Base-by-base conservation (phyloP, 2,797 vertebrate species). In the Psittacula echo region DNA sequence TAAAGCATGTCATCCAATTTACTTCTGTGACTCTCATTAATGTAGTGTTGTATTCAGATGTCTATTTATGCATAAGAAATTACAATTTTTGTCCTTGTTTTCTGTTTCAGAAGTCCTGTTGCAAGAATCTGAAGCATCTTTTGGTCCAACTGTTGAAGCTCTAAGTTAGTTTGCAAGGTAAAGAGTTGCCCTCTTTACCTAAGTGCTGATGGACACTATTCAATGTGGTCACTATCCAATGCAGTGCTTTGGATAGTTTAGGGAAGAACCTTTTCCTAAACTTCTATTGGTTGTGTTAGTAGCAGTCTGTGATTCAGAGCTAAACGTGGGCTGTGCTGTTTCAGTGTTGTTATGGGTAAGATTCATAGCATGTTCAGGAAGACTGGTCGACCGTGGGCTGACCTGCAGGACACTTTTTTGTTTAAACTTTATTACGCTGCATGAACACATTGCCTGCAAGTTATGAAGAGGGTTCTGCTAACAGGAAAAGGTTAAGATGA, bases 221-320 rank as follows among this genome's bases (percentile, higher is more conserved):
- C 14, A 24, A 24, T 37, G 56, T 24, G 21, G 37, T n/a, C 13
- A 3, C 9, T 44, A 1, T 14, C 23, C 15, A 26, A 0, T 5
- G 21, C 44, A 27, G 20, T 6, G n/a, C 20, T 39, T 39, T 71
- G 58, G 47, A 27, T 39, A 39, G n/a, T 60, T 11, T 30, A 37
- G 30, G 62, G 11, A 45, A 81, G 17, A 3, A 19, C 6, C 30
- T 42, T 84, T 87, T 24, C 32, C 21, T 14, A 0, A 13, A 2
- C 13, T 50, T 9, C 23, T 53, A 5, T 10, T 73, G 51, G 14
- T 30, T 70, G 51, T 2, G 0, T 26, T 41, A 20, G 47, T 23
- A 30, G 24, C n/a, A 62, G 11, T 32, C 39, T 48, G 41, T 61
- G 72, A 61, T 54, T 53, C 11, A 3, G 37, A 65, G 45, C 30